Base-by-base conservation (phyloP, 2,113 vertebrate species). In the Sceloporus undulatus region DNA sequence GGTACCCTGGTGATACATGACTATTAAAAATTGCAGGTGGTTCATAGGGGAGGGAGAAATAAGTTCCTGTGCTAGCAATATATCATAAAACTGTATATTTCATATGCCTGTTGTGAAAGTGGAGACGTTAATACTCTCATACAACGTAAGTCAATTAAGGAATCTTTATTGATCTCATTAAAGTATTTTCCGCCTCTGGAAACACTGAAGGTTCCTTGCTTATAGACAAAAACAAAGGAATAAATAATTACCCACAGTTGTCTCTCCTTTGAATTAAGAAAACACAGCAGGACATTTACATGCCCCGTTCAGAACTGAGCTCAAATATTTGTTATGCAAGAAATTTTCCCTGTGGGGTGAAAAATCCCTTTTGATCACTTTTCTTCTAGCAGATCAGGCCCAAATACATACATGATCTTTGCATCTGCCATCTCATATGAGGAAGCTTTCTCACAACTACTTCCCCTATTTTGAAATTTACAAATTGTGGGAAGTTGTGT, bases 11-110 rank as follows among this genome's bases (percentile, higher is more conserved):
- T 0, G 92, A 96, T 97, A 97, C 95, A 95, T 92, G 95, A 96
- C 96, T 97, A 97, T 97, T 97, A 97, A 97, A 97, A 97, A 95
- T 97, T 97, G 96, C 97, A 97, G 97, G 97, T 97, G 97, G 96
- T 97, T 97, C 93, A 95, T 88, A 91, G 90, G 40, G 92, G 91
- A 93, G 94, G 95, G 93, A 95, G 93, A 95, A 93, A 94, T 94
- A 92, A 95, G 95, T 96, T 97, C 95, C 94, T 95, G 92, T 95
- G 94, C 93, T 96, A 94, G 95, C 94, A 97, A 95, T 96, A 93
- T 96, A 96, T 97, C 92, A 97, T 97, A 97, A 97, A 97, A 97
- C 90, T 86, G 89, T 96, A 92, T 94, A 95, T 96, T 97, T 97
- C 96, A 95, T 96, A 95, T 0, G 92, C 94, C 96, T 95, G 93